Conservation (phyloP, 1,140 invertebrate species). For the Oncopodura yosiiana region DNA sequence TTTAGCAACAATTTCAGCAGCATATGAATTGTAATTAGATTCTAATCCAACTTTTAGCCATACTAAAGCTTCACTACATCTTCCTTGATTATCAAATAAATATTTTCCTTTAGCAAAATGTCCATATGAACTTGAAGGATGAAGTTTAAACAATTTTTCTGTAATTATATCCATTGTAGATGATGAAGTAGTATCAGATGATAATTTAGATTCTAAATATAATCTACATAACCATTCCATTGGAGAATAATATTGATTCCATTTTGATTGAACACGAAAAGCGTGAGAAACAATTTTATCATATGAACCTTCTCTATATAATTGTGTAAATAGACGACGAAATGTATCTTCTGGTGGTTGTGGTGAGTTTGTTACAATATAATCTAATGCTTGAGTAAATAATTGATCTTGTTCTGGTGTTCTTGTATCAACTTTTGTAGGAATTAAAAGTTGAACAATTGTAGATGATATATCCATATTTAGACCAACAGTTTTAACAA, state of each 20-base stretch:
- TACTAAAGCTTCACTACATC: conserved; percentile 7
- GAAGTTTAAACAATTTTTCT: conserved; percentile 24
- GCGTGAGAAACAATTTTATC: conserved; percentile 2
- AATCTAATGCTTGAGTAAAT: conserved; percentile 16
- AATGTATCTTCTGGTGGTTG: conserved; percentile 20
- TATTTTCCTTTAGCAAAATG: conserved; percentile 27
- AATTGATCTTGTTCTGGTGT: conserved; percentile 12
- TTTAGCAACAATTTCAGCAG: conserved; percentile 10
- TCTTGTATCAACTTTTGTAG: conserved; percentile 4
- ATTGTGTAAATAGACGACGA: conserved; percentile 15
- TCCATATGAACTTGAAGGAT: conserved; percentile 21
- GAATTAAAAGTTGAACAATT: conserved; percentile 5
- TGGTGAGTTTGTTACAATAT: conserved; percentile 9
- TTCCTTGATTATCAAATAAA: conserved; percentile 4
- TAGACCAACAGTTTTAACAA: conserved; percentile 11
- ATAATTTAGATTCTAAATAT: conserved; percentile 15
- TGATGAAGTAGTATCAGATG: neutral
- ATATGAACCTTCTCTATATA: conserved; percentile 11
- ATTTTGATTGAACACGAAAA: conserved; percentile 2
- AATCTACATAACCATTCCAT: conserved; percentile 27
- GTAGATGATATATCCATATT: conserved; percentile 9
- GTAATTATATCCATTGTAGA: neutral
- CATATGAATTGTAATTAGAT: conserved; percentile 13
- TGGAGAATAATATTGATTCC: conserved; percentile 22
- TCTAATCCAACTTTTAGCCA: conserved; percentile 21